These are phyloP conservation scores for Gavia stellata DNA, from an alignment of 2,113 vertebrate genomes.

Conservation along the genomic window DNA sequence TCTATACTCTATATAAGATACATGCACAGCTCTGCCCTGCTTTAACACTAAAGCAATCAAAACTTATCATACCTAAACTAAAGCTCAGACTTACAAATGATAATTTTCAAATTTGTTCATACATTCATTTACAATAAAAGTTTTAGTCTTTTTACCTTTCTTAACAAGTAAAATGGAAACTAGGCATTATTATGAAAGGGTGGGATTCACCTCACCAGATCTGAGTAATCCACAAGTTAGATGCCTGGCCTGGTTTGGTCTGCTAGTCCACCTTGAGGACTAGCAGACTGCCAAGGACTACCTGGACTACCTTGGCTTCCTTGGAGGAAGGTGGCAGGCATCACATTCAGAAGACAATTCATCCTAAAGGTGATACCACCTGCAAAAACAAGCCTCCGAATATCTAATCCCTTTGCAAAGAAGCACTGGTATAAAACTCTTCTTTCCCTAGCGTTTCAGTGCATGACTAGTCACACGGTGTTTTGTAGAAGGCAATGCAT, in stretches of 20 bases:
- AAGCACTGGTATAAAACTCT: not conserved
- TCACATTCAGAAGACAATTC: not conserved
- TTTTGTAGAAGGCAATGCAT: not conserved
- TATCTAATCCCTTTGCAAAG: not conserved
- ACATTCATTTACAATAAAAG: not conserved
- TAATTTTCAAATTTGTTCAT: not conserved
- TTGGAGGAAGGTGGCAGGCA: not conserved
- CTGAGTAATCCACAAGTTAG: not conserved
- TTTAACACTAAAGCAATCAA: not conserved
- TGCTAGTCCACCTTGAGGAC: not conserved
- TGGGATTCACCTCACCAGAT: not conserved
- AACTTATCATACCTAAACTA: not conserved
- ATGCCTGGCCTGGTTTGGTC: not conserved
- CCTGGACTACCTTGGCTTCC: not conserved
- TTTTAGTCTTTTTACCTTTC: not conserved
- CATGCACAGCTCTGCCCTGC: not conserved
- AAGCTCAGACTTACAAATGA: not conserved
- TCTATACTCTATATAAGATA: not conserved
- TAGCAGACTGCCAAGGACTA: not conserved
- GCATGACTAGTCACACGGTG: fast-evolving
- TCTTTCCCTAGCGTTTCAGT: not conserved
- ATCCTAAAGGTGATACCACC: not conserved
- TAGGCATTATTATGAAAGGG: not conserved
- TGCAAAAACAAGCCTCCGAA: not conserved
- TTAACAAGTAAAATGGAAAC: not conserved